Evolutionary conservation across 2,888 invertebrate genomes (phyloP).

Genomic region (Microplitis manilae): DNA sequence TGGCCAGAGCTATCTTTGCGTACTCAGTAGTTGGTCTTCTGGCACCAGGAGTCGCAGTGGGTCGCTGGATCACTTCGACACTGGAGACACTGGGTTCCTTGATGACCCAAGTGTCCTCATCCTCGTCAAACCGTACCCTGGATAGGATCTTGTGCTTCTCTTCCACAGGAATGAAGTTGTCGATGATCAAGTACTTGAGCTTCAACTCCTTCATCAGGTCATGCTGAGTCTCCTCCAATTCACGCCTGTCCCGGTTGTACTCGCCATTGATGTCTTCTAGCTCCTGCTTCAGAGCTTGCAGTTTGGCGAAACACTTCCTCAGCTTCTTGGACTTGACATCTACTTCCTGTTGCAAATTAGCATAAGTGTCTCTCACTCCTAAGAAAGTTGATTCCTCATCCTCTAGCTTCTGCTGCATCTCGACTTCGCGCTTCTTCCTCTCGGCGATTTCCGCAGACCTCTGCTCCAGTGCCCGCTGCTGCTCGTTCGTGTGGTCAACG

Average conservation of each 20-base stretch:
- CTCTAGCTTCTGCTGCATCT: conserved; percentile 95
- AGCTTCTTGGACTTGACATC: conserved; percentile 96
- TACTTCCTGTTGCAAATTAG: conserved; percentile 95
- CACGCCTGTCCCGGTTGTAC: conserved; percentile 92
- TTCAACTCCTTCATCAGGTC: conserved; percentile 93
- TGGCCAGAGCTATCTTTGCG: conserved; percentile 74
- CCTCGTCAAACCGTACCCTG: conserved; percentile 85
- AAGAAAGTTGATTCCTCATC: conserved; percentile 93
- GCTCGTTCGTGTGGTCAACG: conserved; percentile 95
- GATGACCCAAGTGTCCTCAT: conserved; percentile 83
- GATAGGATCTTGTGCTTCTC: conserved; percentile 83
- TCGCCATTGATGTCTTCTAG: conserved; percentile 88
- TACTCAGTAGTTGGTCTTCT: conserved; percentile 79
- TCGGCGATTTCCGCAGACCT: conserved; percentile 90
- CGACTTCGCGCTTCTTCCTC: conserved; percentile 85
- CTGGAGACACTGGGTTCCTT: conserved; percentile 70
- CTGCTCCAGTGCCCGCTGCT: conserved; percentile 90
- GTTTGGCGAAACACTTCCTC: conserved; percentile 90
- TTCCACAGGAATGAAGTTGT: conserved; percentile 90
- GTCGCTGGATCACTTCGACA: conserved; percentile 74
- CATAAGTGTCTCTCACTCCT: conserved; percentile 92
- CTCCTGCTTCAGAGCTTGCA: conserved; percentile 83
- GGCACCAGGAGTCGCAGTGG: conserved; percentile 77
- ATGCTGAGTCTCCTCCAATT: conserved; percentile 91
- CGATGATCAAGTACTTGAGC: conserved; percentile 88